Evolutionary conservation across 2,113 vertebrate species (phyloP).

Genomic region (Cochlearius cochlearius): DNA sequence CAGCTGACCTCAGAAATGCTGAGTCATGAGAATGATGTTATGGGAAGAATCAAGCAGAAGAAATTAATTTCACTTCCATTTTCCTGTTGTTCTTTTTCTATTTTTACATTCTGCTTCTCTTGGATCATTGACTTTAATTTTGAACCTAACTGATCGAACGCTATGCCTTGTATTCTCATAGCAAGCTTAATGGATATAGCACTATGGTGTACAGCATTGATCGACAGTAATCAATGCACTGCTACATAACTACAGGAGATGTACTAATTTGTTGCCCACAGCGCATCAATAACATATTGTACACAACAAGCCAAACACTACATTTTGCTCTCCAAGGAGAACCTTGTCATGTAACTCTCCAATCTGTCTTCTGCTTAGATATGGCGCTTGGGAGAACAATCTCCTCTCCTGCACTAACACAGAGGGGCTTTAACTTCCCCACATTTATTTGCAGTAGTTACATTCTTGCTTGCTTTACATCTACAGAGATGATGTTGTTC

Average conservation of each 20-base stretch:
- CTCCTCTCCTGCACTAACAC: background rate
- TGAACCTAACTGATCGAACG: background rate
- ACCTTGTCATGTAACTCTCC: background rate
- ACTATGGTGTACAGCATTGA: background rate
- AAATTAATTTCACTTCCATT: background rate
- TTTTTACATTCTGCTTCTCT: background rate
- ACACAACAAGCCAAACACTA: background rate
- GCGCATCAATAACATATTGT: background rate
- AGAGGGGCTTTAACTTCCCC: background rate
- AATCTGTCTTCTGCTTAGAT: background rate
- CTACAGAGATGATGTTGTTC: background rate
- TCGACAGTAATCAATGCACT: background rate
- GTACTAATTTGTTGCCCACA: background rate
- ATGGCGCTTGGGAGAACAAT: background rate
- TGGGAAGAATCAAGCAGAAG: background rate
- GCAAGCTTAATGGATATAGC: background rate
- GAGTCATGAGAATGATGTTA: background rate
- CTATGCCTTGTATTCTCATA: background rate
- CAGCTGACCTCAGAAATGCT: background rate
- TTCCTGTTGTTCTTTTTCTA: background rate
- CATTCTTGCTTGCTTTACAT: background rate
- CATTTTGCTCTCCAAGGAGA: background rate
- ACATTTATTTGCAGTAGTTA: background rate
- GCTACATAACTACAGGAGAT: background rate
- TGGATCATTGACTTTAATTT: conserved; percentile 13